phyloP scores from a whole-genome alignment of 2,888 invertebrate genomes.

The Drosophila maculinotata region DNA sequence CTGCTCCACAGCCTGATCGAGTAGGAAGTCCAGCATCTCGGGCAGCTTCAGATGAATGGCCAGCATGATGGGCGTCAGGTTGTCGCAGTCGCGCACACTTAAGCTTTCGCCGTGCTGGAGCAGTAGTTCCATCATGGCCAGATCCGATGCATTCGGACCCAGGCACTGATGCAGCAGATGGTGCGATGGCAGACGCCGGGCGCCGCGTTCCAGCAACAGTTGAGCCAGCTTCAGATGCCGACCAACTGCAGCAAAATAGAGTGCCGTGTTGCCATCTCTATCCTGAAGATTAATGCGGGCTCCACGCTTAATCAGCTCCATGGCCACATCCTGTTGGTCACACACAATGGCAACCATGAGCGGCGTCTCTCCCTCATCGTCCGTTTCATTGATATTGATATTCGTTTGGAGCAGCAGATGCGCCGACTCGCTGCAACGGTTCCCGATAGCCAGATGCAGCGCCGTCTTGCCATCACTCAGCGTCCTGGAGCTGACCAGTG shows the following conservation, averaged over 20 bases:
- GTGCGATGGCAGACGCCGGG: conserved; percentile 89
- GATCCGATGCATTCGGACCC: conserved; percentile 86
- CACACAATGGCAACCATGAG: conserved; percentile 84
- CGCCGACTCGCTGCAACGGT: conserved; percentile 86
- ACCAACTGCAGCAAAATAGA: conserved; percentile 79
- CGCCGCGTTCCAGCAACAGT: conserved; percentile 87
- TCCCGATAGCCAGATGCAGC: conserved; percentile 88
- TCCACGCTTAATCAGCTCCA: conserved; percentile 87
- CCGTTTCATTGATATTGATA: conserved; percentile 87
- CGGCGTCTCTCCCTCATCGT: conserved; percentile 87
- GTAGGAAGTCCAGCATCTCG: conserved; percentile 87
- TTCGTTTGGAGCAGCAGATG: conserved; percentile 86
- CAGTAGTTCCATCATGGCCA: conserved; percentile 81
- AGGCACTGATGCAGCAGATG: conserved; percentile 90
- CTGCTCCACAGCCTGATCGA: conserved; percentile 83
- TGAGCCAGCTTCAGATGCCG: conserved; percentile 74
- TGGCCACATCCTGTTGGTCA: conserved; percentile 85
- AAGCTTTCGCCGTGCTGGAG: conserved; percentile 80
- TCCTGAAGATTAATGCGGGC: conserved; percentile 90
- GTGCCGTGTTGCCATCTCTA: conserved; percentile 85
- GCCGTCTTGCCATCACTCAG: conserved; percentile 87
- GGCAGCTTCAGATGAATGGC: conserved; percentile 89
- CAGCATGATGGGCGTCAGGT: conserved; percentile 89
- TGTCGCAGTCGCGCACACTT: conserved; percentile 83
- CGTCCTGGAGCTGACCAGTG: conserved; percentile 87